Evolutionary conservation across 35 echinoderm and acorn worm species (phyloP), one percentile per base, ranked within the genome.

Genomic region (Apostichopus parvimensis): DNA sequence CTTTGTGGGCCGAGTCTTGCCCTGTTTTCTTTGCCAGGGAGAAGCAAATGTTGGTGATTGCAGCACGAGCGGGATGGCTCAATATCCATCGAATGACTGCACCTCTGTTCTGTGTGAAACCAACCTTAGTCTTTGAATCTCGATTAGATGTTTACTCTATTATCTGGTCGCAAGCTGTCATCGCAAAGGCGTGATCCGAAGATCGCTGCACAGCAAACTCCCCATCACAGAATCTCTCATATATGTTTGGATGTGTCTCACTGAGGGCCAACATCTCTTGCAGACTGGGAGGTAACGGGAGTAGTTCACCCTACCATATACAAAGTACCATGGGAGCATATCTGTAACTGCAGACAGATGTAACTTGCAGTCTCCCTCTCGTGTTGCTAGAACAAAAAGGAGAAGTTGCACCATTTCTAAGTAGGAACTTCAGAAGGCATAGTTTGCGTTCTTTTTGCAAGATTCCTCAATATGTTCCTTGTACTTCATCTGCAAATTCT

Each of bases 61-160:
- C 87, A 13, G 92, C 92, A 89, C 53, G 70, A 83, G 26, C 61
- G 68, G 53, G 87, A 83, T 58, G 92, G 4, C 8, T 13, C 64
- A 23, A n/a, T 79, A 82, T 90, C 92, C 92, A 93, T 57, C 87
- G 23, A 21, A 66, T 82, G 20, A 79, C 59, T 18, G 92, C 73
- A 18, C 87, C 92, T 80, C 73, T 79, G 15, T 58, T 89, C 4
- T 1, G 65, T 0, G 87, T 95, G 53, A 95, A 90, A 2, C 94
- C 94, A 18, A 77, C 72, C 88, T 64, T 89, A 25, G 94, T 89
- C 54, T 95, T 95, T 2, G 91, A 82, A 66, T 95, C 91, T 65
- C 86, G 76, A 54, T 95, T 95, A 75, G 59, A 20, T 13, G 94
- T 92, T 59, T 95, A 91, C 60, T 95, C 94, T 45, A 92, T 95